Base-by-base conservation (phyloP, 2,888 invertebrate species). In the Alviniconcha strummeri region DNA sequence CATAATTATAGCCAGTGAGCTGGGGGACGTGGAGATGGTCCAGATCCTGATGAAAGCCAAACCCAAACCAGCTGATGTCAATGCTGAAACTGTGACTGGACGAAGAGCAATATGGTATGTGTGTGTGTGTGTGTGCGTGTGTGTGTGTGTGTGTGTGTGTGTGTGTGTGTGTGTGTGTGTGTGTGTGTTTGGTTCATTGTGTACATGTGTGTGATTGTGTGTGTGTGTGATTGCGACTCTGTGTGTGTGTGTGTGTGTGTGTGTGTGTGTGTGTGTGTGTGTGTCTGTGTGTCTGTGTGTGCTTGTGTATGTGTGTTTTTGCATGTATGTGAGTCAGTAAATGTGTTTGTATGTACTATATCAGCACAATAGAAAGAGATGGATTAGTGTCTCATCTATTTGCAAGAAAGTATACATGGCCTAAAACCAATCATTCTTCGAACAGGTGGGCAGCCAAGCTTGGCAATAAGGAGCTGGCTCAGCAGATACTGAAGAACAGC, bases 91-190 rank as follows among this genome's bases (percentile, higher is more conserved):
- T 54, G 86, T 86, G 52, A 80, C 80, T 56, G 91, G 91, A 4
- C 87, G 88, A 75, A 85, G 90, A 83, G 90, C 92, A n/a, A 89
- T 91, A 64, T 91, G 91, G 92, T 92, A 85, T 84, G 87, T 86
- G 19, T 54, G n/a, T n/a, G 76, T 57, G 56, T 57, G n/a, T 77
- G 57, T 57, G 19, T 77, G 57, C 19, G 57, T 57, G 9, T 77
- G 19, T 57, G 19, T 77, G 56, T 77, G 19, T 77, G n/a, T 57
- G 6, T 57, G 57, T 57, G 56, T 57, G 57, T 57, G n/a, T 77
- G 19, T 77, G n/a, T 76, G 4, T 55, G 56, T 55, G 7, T 4
- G 8, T 8, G 76, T 56, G 19, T 54, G 15, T 15, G 9, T 56
- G 72, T 72, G 72, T 72, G 72, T 72, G 19, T 55, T 54, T 36